A percentile compares a stretch with the other conserved stretches of the same genome.
Evolutionary conservation across 2,888 invertebrate genomes (phyloP).

Genomic region (Nysson spinosus): DNA sequence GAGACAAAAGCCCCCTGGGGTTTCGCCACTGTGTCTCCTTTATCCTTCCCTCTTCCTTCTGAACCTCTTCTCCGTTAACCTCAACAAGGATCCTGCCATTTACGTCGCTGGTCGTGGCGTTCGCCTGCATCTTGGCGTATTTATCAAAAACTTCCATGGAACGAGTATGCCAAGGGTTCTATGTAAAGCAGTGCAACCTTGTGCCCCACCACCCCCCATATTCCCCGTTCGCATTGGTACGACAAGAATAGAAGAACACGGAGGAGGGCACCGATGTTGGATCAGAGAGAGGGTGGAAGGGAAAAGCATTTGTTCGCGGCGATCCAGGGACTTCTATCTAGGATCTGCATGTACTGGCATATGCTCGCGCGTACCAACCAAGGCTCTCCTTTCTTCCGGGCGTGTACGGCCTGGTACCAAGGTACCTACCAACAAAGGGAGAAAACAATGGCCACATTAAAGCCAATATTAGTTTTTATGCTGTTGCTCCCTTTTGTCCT

Average conservation of each 20-base stretch:
- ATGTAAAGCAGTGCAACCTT: conserved; percentile 12
- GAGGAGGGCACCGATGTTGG: neutral
- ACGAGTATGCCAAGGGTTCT: conserved; percentile 27
- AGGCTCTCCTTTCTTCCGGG: conserved; percentile 41
- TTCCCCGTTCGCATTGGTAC: neutral
- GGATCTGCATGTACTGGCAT: conserved; percentile 45
- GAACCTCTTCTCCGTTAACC: conserved; percentile 10
- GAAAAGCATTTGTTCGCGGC: conserved; percentile 46
- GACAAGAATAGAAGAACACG: neutral
- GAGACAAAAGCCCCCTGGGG: conserved; percentile 53
- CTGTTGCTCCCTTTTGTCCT: conserved; percentile 28
- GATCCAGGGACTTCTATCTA: conserved; percentile 43
- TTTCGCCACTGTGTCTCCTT: conserved; percentile 36
- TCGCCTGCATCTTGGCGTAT: conserved; percentile 48
- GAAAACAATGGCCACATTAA: conserved; percentile 59
- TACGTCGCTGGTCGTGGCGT: conserved; percentile 44
- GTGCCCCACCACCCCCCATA: neutral
- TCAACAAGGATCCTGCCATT: conserved; percentile 29
- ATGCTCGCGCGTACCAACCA: neutral
- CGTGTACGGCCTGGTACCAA: conserved; percentile 29
- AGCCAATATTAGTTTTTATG: conserved; percentile 58
- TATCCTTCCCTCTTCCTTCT: conserved; percentile 35
- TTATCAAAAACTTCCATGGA: conserved; percentile 52
- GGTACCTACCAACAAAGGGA: conserved; percentile 21
- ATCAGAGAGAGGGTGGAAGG: neutral